Percentiles rank a stretch among this genome's conserved stretches.
These are phyloP conservation scores for Percopsis transmontana DNA, from an alignment of 2,113 vertebrate genomes.

Conservation along the genomic window DNA sequence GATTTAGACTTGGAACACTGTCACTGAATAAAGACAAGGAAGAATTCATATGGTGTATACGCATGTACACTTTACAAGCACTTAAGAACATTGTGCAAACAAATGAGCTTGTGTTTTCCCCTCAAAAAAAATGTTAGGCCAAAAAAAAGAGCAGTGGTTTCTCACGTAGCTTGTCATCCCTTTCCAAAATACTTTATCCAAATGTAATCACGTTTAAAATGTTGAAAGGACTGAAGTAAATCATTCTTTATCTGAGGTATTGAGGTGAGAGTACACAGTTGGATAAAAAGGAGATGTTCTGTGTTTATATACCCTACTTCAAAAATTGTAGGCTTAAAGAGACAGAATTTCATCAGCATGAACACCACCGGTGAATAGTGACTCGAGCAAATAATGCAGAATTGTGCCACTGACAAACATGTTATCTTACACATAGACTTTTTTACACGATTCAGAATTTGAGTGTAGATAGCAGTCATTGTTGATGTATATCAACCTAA, in stretches of 20 bases:
- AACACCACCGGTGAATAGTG: too few relatives aligned
- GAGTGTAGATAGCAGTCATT: constrained; percentile 9
- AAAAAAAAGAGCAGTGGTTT: neutral
- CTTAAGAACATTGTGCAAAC: neutral
- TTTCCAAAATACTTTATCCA: too few relatives aligned
- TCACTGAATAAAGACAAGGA: constrained; percentile 5
- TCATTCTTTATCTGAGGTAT: too few relatives aligned
- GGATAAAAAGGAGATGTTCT: too few relatives aligned
- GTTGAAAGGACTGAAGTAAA: too few relatives aligned
- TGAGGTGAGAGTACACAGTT: too few relatives aligned
- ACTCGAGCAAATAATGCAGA: too few relatives aligned
- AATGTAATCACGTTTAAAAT: too few relatives aligned
- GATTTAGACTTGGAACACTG: constrained; percentile 18
- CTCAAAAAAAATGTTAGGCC: neutral
- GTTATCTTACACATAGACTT: neutral
- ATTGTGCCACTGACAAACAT: too few relatives aligned
- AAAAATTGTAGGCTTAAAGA: too few relatives aligned
- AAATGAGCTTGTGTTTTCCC: neutral
- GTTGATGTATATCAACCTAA: constrained; percentile 31
- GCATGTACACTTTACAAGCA: constrained; percentile 1
- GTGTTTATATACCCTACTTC: too few relatives aligned
- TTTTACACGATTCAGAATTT: constrained; percentile 24
- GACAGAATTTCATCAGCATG: too few relatives aligned
- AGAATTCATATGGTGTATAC: constrained; percentile 16
- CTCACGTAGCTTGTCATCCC: neutral